phyloP scores from a whole-genome alignment of 35 echinoderm and acorn worm species.

The Ptychodera flava region DNA sequence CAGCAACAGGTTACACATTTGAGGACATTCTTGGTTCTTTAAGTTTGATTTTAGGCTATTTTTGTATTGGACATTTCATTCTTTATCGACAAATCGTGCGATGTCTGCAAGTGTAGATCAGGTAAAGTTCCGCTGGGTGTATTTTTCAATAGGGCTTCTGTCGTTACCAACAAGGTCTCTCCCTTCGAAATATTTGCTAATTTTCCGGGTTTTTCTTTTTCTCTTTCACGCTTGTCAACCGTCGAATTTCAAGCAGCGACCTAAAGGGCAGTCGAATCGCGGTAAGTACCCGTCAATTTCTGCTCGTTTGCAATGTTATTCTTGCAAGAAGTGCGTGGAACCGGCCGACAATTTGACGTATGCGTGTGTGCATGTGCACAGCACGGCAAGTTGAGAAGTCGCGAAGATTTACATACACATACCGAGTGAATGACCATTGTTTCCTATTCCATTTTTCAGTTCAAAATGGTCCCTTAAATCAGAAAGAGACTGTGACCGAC shows the following conservation, averaged over 20 bases:
- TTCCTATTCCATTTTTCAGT: neutral
- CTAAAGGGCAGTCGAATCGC: neutral
- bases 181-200: neutral
- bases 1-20: neutral
- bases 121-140: neutral
- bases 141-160: conserved; percentile 1
- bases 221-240: neutral
- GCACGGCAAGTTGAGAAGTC: neutral
- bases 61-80: neutral
- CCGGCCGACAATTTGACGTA: neutral
- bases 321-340: neutral
- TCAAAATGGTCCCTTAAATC: neutral
- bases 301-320: neutral
- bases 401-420: no score
- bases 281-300: neutral
- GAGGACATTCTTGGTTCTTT: neutral
- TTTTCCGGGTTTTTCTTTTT: neutral
- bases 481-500: neutral
- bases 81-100: neutral
- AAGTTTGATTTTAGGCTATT: neutral
- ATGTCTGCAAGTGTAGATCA: neutral
- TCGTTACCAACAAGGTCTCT: neutral
- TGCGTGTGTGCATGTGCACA: neutral
- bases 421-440: neutral
- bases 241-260: neutral